Evolutionary conservation across 35 echinoderm and acorn worm species (phyloP), one percentile per base, ranked within the genome.

Genomic region (Lytechinus variegatus): DNA sequence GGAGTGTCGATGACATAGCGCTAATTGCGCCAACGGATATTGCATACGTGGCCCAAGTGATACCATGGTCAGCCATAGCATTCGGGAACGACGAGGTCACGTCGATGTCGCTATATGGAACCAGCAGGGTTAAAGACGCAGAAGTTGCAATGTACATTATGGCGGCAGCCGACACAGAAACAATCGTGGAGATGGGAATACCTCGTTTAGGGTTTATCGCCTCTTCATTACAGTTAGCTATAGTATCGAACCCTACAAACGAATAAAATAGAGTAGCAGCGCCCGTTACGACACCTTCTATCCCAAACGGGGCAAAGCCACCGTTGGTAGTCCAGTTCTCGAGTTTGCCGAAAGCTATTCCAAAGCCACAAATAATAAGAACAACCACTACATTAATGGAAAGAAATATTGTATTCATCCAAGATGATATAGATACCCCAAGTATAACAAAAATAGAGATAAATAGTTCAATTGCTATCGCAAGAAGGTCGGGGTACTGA

Each of bases 191-290:
- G 9, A 95, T 54, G 4, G 98, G 98, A 53, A 99, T 96, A 33
- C 96, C 95, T 54, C 58, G 95, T 33, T 79, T 88, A 16, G 96
- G 98, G n/a, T 97, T 95, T 19, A 86, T 66, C 8, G 98, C 92
- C 57, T 99, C 98, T 55, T 99, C 98, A 44, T 94, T 96, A 14
- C 97, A 98, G 44, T 96, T 95, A 3, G 98, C 97, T 19, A 99
- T 98, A 5, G 96, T 91, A 95, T 99, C 98, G 94, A 99, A 99
- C 8, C 98, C 98, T 12, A 97, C 92, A 86, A 96, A 99, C 2
- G 97, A 96, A 87, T 95, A 99, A 96, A 99, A 99, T 53, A 96
- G 96, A 29, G 96, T 95, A 27, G 97, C 97, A 95, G 98, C 96
- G 9, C 98, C 98, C n/a, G 97, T 19, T 12, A 99, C 24, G 0